Percentiles rank a stretch among this genome's conserved stretches.
phyloP scores from a whole-genome alignment of 2,888 invertebrate species.

The Sericinus montela region DNA sequence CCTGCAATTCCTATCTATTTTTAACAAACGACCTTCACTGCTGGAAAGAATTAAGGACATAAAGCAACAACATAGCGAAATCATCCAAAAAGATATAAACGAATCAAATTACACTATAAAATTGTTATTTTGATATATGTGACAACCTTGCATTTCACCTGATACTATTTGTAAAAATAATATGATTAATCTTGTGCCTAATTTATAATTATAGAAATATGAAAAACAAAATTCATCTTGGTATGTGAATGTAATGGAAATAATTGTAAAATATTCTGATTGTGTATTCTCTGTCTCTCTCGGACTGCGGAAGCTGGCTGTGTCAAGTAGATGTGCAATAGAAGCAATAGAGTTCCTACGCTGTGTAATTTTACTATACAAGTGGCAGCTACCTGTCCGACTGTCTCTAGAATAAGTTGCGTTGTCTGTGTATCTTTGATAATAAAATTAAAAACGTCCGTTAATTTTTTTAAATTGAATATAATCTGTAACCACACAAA shows the following conservation, averaged over 20 bases:
- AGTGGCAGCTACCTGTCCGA: background rate
- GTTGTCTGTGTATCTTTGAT: constrained; percentile 4
- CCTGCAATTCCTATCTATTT: no score
- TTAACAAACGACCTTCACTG: no score
- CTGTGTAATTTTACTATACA: no score
- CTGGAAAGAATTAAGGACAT: no score
- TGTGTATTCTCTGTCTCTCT: constrained; percentile 11
- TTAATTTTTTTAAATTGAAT: constrained; percentile 5
- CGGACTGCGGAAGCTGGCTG: background rate
- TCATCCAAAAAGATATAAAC: no score
- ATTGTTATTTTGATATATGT: no score
- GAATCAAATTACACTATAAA: no score
- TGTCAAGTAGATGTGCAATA: constrained; percentile 14
- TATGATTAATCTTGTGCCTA: no score
- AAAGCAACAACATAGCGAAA: no score
- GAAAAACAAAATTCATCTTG: background rate
- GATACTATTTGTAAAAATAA: no score
- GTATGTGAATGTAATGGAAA: background rate
- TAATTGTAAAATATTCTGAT: background rate
- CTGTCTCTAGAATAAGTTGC: background rate
- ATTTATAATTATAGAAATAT: no score
- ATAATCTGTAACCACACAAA: constrained; percentile 1
- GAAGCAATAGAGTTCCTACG: constrained; percentile 18
- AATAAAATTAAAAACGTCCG: constrained; percentile 1
- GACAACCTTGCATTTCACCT: no score